Evolutionary conservation across 1,140 invertebrate species (phyloP).

Genomic region (Lutraria rhynchaena): DNA sequence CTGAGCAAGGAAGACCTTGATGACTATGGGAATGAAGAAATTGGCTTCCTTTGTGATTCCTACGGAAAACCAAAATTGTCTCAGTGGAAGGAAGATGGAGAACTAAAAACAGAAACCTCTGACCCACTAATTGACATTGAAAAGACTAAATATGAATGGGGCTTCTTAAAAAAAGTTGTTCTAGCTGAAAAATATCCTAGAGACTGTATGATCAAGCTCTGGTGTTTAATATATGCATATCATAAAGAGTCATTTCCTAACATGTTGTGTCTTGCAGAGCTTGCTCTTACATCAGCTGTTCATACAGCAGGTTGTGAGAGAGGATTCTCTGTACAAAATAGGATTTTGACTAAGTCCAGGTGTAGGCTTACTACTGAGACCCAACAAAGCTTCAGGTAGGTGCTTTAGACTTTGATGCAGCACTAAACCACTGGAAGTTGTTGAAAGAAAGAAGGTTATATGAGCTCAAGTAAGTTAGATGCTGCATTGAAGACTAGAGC

Average conservation of each 20-base stretch:
- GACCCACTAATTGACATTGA: slow-evolving; percentile 14
- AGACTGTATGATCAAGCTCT: slow-evolving; percentile 25
- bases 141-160: slow-evolving; percentile 25
- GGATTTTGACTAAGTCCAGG: slow-evolving; percentile 27
- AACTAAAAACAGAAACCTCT: not conserved
- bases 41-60: not conserved
- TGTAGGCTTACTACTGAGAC: slow-evolving; percentile 28
- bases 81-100: not conserved
- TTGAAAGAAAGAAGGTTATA: no score
- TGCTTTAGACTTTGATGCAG: no score
- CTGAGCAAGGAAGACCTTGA: slow-evolving; percentile 9
- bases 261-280: slow-evolving; percentile 33
- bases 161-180: slow-evolving; percentile 27
- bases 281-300: slow-evolving; percentile 49
- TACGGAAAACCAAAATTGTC: not conserved
- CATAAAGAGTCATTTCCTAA: slow-evolving; percentile 57
- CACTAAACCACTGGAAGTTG: no score
- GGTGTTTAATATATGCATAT: slow-evolving; percentile 19
- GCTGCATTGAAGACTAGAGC: no score
- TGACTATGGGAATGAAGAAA: not conserved
- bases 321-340: slow-evolving; percentile 54
- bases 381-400: not conserved
- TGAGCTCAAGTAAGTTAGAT: no score
- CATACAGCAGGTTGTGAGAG: slow-evolving; percentile 59
- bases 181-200: slow-evolving; percentile 26